Evolutionary conservation across 2,113 vertebrate species (phyloP).

Genomic region (Myiagra hebetior): DNA sequence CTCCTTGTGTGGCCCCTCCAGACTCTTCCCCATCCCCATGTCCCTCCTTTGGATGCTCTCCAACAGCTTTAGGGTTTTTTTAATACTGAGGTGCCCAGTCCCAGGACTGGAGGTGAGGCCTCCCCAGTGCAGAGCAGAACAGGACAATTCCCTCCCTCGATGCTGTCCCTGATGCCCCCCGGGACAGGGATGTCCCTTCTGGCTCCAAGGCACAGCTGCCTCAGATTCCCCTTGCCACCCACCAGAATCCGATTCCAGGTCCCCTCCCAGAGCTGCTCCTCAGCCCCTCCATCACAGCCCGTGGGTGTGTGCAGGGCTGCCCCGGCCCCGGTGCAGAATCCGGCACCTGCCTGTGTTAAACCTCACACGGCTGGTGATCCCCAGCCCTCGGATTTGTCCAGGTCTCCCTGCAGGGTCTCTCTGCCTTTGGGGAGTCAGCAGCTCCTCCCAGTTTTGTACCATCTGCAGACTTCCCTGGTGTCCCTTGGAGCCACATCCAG

Average conservation of each 20-base stretch:
- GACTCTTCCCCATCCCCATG: neutral
- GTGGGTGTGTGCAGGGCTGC: neutral
- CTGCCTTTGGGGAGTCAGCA: neutral
- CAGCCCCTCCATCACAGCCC: neutral
- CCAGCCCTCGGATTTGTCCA: rapidly evolving
- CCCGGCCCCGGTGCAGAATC: neutral
- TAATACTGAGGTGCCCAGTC: neutral
- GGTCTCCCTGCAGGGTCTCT: neutral
- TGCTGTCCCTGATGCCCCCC: neutral
- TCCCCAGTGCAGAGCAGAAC: neutral
- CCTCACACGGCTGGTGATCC: neutral
- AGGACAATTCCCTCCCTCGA: neutral
- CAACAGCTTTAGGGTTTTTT: neutral
- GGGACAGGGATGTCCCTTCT: neutral
- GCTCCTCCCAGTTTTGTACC: neutral
- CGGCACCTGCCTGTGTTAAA: neutral
- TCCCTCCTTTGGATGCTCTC: neutral
- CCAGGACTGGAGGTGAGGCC: neutral
- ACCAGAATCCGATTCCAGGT: neutral
- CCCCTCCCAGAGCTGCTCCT: neutral
- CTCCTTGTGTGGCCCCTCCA: neutral
- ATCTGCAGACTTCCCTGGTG: too few species aligned
- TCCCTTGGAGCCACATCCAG: neutral
- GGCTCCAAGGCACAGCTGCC: neutral
- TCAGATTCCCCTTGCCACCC: neutral